Evolutionary conservation across 2,113 vertebrate genomes (phyloP), one percentile per base, ranked within the genome.

Genomic region (Barbus barbus): DNA sequence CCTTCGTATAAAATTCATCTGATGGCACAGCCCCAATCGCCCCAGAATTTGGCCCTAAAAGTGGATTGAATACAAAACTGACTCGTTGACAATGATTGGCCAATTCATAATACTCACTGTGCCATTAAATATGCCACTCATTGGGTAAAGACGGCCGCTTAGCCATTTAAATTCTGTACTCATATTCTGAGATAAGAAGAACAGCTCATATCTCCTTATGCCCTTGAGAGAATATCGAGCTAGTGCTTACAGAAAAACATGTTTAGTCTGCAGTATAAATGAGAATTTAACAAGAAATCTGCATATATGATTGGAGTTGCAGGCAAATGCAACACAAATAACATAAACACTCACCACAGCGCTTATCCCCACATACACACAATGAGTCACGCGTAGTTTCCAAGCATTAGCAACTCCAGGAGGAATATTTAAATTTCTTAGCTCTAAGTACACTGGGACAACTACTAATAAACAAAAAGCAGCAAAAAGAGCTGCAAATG

Each of bases 381-480:
- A 69, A 14, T 95, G 93, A 84, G 95, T 67, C 51, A 90, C 79
- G 48, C 86, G 91, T 6, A 96, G 94, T 87, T 95, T 96, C 71
- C 90, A 12, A 11, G 92, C 89, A 85, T 91, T 90, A 60, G 87
- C 89, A 86, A 96, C 89, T 87, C 94, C 94, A 26, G 82, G 85
- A 88, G 96, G 95, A 89, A 96, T 92, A 83, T 96, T 91, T 20
- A 94, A 93, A 88, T 95, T 94, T 89, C 94, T 94, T 83, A 95
- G 78, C 84, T 95, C 92, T 9, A 93, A 92, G 85, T 94, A 95
- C 86, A 95, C 90, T 58, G 93, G 91, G n/a, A 94, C 95, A 86
- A 94, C 90, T 84, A 96, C 60, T 77, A 96, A 31, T n/a, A 96
- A 73, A 75, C 94, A 88, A 89, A 93, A 90, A 81, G 91, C 92